Evolutionary conservation across 2,888 invertebrate genomes (phyloP).

Genomic region (Elegia similella): DNA sequence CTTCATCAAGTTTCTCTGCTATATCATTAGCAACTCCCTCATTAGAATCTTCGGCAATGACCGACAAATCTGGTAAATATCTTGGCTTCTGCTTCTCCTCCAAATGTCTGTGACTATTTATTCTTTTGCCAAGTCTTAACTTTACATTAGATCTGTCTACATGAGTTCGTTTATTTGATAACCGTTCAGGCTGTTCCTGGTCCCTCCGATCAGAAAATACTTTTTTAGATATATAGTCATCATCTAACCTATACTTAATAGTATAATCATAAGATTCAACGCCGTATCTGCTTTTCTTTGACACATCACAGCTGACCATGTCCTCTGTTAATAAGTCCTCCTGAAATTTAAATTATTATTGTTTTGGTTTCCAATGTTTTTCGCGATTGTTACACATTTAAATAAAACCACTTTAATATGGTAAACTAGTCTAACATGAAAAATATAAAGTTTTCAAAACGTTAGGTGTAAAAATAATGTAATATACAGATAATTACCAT

Average conservation of each 20-base stretch:
- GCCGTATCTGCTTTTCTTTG: slow-evolving; percentile 83
- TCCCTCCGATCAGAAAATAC: slow-evolving; percentile 52
- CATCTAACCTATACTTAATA: slow-evolving; percentile 83
- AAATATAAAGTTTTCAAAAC: too few species aligned
- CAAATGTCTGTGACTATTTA: slow-evolving; percentile 61
- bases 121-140: slow-evolving; percentile 78
- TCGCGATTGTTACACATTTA: too few species aligned
- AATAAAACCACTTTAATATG: too few species aligned
- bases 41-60: slow-evolving; percentile 71
- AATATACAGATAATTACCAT: too few species aligned
- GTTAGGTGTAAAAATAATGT: too few species aligned
- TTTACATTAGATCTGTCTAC: slow-evolving; percentile 82
- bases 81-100: slow-evolving; percentile 79
- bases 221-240: slow-evolving; percentile 63
- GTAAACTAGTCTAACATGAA: too few species aligned
- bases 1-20: slow-evolving; percentile 87
- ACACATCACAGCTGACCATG: slow-evolving; percentile 89
- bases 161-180: slow-evolving; percentile 81
- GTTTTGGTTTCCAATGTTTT: not conserved
- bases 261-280: slow-evolving; percentile 91
- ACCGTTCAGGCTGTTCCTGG: slow-evolving; percentile 41
- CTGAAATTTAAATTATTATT: slow-evolving; percentile 61
- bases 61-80: slow-evolving; percentile 81
- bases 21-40: slow-evolving; percentile 87
- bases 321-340: slow-evolving; percentile 91